A percentile compares a stretch with the other conserved stretches of the same genome.
Conservation (phyloP, 2,888 invertebrate genomes). For the Neuroscelio doddi region DNA sequence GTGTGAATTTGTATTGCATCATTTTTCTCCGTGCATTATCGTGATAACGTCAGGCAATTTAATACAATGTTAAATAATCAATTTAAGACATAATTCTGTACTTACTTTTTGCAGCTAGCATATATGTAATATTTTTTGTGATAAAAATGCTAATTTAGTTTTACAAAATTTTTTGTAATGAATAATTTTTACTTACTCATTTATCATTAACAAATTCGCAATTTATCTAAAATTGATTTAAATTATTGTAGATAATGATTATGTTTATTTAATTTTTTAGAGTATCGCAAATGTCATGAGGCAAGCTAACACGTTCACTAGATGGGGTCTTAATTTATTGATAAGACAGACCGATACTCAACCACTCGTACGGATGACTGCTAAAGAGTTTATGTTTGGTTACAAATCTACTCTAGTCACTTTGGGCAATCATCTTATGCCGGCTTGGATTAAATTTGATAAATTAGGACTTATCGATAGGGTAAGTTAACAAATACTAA, state of each 20-base stretch:
- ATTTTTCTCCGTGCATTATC: not conserved
- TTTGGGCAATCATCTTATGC: slow-evolving; percentile 86
- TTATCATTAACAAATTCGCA: too few species aligned
- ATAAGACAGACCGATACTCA: slow-evolving; percentile 79
- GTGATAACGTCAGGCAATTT: not conserved
- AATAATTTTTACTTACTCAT: too few species aligned
- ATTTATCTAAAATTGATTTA: too few species aligned
- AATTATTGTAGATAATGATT: too few species aligned
- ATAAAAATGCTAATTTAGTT: too few species aligned
- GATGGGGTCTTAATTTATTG: slow-evolving; percentile 81
- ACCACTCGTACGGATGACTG: slow-evolving; percentile 86
- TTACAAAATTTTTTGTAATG: too few species aligned
- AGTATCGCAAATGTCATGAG: slow-evolving; percentile 87
- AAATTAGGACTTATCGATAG: slow-evolving; percentile 91
- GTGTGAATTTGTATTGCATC: not conserved
- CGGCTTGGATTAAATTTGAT: slow-evolving; percentile 89
- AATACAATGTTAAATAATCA: not conserved
- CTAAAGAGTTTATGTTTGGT: slow-evolving; percentile 91
- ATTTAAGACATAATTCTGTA: not conserved
- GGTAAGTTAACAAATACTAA: slow-evolving; percentile 77
- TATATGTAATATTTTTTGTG: too few species aligned
- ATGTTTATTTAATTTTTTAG: slow-evolving; percentile 73
- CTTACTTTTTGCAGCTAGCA: too few species aligned
- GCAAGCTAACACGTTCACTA: slow-evolving; percentile 77
- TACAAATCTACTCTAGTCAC: slow-evolving; percentile 87